Conservation (phyloP, 2,888 invertebrate genomes). For the Falcaria lacertinaria region DNA sequence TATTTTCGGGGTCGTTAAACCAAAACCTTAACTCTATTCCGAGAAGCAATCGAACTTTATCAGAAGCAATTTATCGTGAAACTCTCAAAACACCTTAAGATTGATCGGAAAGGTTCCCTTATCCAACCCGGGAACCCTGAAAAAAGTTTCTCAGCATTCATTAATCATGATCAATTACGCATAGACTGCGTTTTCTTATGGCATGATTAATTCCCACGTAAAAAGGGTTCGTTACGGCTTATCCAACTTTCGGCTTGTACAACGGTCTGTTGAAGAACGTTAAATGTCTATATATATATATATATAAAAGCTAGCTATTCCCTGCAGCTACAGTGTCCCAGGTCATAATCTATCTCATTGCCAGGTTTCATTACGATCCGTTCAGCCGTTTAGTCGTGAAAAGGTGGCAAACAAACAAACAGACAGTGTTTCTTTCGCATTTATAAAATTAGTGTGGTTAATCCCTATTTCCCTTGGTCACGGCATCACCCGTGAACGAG, state of each 20-base stretch:
- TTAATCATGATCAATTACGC: conserved; percentile 35
- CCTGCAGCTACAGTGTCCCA: no score
- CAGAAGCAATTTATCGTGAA: not conserved
- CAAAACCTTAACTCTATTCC: not conserved
- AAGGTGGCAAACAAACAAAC: no score
- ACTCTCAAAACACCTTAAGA: not conserved
- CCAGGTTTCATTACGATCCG: no score
- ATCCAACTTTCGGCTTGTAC: not conserved
- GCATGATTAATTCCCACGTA: conserved; percentile 24
- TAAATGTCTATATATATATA: no score
- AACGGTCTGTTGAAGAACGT: not conserved
- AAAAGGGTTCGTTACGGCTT: conserved; percentile 10
- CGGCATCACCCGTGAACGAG: no score
- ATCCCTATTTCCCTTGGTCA: no score
- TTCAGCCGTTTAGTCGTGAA: no score
- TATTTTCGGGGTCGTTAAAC: not conserved
- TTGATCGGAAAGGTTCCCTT: not conserved
- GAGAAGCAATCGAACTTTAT: not conserved
- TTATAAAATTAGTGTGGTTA: no score
- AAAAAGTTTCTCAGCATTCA: conserved; percentile 19
- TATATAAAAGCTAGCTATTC: no score
- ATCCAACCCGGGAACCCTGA: conserved; percentile 6
- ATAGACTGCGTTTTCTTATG: conserved; percentile 16
- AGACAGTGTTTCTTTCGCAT: no score
- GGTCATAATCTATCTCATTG: no score